Base-by-base conservation (phyloP, 2,113 vertebrate species). In the Telmatochromis brichardi region DNA sequence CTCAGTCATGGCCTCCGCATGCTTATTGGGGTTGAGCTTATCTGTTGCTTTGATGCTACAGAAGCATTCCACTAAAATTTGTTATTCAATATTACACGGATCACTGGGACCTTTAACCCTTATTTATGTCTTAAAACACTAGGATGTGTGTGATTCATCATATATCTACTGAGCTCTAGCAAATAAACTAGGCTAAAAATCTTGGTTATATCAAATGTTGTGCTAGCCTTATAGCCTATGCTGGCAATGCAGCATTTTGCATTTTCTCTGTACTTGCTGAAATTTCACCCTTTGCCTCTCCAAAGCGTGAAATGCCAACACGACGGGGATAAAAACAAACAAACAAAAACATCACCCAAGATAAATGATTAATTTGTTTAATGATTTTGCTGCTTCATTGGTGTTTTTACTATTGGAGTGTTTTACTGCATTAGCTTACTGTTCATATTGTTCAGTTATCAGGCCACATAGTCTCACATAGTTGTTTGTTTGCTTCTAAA, bases 361-460 rank as follows among this genome's bases (percentile, higher is more conserved):
- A 51, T 78, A 51, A 78, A 33, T 31, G 10, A 51, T 31, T 50
- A 3, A 78, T 78, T 78, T 50, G 10, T 51, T 76, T 1, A 17
- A 19, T 17, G 15, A 47, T 51, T 50, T 78, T 28, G 9, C 42
- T 50, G 42, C 26, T 45, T 73, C 13, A 11, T 51, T 78, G 26
- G 42, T 78, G 45, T 50, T 50, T 78, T 28, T 51, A 51, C 23
- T n/a, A 1, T 0, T 12, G 6, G 0, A 2, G 45, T 31, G 17
- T 78, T 19, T 37, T 37, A 37, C 19, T 37, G 4, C 19, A 13
- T 40, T 81, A 58, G 37, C n/a, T 42, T 42, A 57, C 54, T 80
- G 45, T 78, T 50, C 26, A 12, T 68, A 68, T 50, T 78, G 26
- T 78, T 78, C 73, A 33, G 73, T 51, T 78, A 51, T 50, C 73